Percentiles rank a stretch among this genome's conserved stretches.
phyloP scores from a whole-genome alignment of 2,113 vertebrate species.

The Pipa parva region DNA sequence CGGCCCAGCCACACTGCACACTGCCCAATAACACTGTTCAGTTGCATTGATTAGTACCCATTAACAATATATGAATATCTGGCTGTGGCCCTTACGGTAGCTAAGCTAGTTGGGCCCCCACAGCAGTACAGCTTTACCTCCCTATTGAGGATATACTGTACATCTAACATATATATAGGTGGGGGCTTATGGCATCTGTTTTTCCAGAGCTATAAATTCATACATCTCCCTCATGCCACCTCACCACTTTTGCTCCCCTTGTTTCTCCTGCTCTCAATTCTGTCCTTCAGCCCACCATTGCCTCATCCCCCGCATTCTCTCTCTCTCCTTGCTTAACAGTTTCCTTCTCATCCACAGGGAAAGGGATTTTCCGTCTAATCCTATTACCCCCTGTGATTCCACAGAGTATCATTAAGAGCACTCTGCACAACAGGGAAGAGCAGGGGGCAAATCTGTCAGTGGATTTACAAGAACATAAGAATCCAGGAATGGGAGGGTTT shows the following conservation, averaged over 20 bases:
- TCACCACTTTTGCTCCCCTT: neutral
- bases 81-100: no score
- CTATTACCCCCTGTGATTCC: constrained; percentile 41
- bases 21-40: no score
- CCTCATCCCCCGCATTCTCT: neutral
- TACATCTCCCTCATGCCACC: no score
- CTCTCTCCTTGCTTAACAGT: neutral
- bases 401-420: constrained; percentile 40
- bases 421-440: constrained; percentile 1
- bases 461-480: constrained; percentile 24
- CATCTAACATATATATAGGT: no score
- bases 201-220: no score
- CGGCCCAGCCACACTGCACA: no score
- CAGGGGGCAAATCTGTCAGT: constrained; percentile 35
- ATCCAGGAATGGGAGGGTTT: constrained; percentile 3
- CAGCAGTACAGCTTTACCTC: no score
- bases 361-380: constrained; percentile 41
- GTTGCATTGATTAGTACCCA: no score
- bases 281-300: constrained; percentile 13
- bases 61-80: no score
- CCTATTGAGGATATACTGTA: no score
- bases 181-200: no score
- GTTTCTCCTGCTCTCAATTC: neutral
- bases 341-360: constrained; percentile 35
- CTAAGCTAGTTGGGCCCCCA: no score